Evolutionary conservation across 1,140 invertebrate species (phyloP), one percentile per base, ranked within the genome.

Genomic region (Laupala kohalensis): DNA sequence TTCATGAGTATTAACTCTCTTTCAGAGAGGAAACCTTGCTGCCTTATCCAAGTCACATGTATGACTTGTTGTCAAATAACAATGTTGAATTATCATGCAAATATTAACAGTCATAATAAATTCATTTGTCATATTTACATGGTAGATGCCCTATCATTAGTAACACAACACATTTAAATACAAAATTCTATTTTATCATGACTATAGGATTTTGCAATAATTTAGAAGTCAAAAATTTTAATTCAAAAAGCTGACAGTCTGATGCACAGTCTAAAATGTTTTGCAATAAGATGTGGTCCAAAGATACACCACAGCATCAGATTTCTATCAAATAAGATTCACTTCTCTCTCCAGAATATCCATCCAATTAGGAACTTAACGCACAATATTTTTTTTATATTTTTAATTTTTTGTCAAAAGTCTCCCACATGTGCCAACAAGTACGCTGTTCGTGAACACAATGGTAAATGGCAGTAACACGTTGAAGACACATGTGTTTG

Each of bases 401-500:
- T 68, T 68, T 29, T 37, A 68, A 68, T 68, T 68, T 68, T 68
- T 29, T 68, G 67, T 68, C 67, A 68, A 68, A 68, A 68, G 29
- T 29, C n/a, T 68, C n/a, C 67, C 70, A 71, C 28, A 19, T 71
- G 63, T 29, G 29, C 19, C 37, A 19, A 53, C 37, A 71, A 24
- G 19, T 29, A 64, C 15, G 29, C 29, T 26, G 24, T 27, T 26
- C 29, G 53, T 64, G 27, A 53, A 53, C 63, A 30, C 63, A 66
- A 63, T 53, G 63, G 53, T 26, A n/a, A 64, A 70, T 73, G 72
- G 72, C 72, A 73, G 72, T 73, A 73, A 25, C 71, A 73, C 69
- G 69, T 68, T 70, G 72, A 73, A 73, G 72, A 73, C 72, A 73
- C 72, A 69, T 62, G 27, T 37, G 62, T 62, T 69, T 71, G 27